Evolutionary conservation across 1,140 invertebrate species (phyloP), one percentile per base, ranked within the genome.

Genomic region (Stegodyphus dumicola): DNA sequence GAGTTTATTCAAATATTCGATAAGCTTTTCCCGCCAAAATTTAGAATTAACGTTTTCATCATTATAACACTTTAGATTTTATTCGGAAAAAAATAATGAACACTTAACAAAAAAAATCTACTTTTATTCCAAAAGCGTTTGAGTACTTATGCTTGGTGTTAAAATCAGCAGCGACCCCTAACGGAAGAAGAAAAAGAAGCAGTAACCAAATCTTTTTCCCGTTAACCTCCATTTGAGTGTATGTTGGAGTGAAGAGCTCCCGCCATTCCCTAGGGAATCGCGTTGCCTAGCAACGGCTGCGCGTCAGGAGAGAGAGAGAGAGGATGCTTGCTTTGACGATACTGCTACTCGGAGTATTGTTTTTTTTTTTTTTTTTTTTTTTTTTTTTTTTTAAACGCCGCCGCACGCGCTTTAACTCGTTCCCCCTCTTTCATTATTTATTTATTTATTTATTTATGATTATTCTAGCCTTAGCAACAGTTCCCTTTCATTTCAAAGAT

Each of bases 391-490:
- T 7, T 6, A 7, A 18, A 5, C 33, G n/a, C 1, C 64, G 56
- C 33, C 56, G 13, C 33, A 52, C 33, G 56, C 15, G 15, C 49
- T 52, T 66, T 60, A 51, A 51, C 75, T 65, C 75, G 64, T 18
- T 65, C 75, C 56, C 11, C 7, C 56, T 1, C 33, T 33, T 49
- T 18, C 64, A 52, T 77, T 77, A 66, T 33, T 33, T 66, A 65
- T 77, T n/a, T 77, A 64, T 56, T 80, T 77, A 77, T 70, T 80
- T 80, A 71, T 71, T 80, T 71, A 80, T 80, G 78, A 80, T 69
- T 80, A 80, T 80, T 80, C 33, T 49, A 10, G 67, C 78, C 52
- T 80, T 15, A 18, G 49, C 33, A 80, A 79, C 77, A 71, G 65
- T 71, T 80, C 71, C 69, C 33, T 71, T 80, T 80, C 69, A 64